Evolutionary conservation across 2,113 vertebrate genomes (phyloP).

Genomic region (Climacteris rufus): DNA sequence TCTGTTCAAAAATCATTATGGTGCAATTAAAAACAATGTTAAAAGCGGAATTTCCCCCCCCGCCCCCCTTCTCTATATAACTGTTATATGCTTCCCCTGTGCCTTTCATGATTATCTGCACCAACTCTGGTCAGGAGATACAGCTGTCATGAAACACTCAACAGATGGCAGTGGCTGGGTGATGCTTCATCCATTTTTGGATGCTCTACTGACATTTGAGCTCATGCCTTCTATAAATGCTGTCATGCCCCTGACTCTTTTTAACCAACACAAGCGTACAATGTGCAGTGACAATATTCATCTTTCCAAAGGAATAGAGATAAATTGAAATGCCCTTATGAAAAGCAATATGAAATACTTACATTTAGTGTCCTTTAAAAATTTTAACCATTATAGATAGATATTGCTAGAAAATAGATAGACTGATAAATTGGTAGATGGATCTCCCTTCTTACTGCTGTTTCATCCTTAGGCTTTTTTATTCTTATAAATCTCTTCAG

Average conservation of each 20-base stretch:
- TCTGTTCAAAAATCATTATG: slow-evolving; percentile 77
- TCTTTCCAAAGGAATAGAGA: slow-evolving; percentile 63
- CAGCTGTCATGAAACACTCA: slow-evolving; percentile 79
- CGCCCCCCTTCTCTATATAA: not conserved
- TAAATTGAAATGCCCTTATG: slow-evolving; percentile 66
- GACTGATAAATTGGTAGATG: slow-evolving; percentile 50
- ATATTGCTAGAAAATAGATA: slow-evolving; percentile 53
- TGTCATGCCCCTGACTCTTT: slow-evolving; percentile 63
- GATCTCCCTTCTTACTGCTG: slow-evolving; percentile 51
- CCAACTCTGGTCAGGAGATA: slow-evolving; percentile 66
- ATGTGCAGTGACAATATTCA: slow-evolving; percentile 61
- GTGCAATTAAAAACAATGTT: slow-evolving; percentile 73
- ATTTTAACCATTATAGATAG: slow-evolving; percentile 64
- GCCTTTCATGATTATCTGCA: slow-evolving; percentile 62
- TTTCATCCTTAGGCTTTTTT: slow-evolving; percentile 62
- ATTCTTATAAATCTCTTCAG: slow-evolving; percentile 65
- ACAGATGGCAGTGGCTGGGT: slow-evolving; percentile 69
- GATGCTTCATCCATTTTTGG: slow-evolving; percentile 68
- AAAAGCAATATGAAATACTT: slow-evolving; percentile 61
- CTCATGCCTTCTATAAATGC: slow-evolving; percentile 63
- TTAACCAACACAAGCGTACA: slow-evolving; percentile 50
- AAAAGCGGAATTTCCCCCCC: slow-evolving; percentile 52
- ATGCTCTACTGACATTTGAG: slow-evolving; percentile 63
- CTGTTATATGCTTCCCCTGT: slow-evolving; percentile 8
- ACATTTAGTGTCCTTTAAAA: slow-evolving; percentile 67